Base-by-base conservation (phyloP, 2,113 vertebrate species). In the Pontoporia blainvillei region DNA sequence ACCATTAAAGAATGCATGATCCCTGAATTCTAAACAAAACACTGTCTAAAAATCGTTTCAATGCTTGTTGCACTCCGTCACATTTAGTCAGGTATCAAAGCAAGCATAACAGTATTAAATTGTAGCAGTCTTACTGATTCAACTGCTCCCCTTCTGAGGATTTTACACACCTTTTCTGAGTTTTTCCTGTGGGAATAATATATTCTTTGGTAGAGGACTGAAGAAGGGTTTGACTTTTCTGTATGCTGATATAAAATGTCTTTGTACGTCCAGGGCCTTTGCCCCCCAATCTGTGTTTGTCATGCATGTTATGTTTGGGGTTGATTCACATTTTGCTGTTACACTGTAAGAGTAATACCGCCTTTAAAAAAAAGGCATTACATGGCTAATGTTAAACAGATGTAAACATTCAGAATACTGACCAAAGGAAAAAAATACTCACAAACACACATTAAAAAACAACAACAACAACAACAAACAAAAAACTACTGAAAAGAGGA, bases 21-120 rank as follows among this genome's bases (percentile, higher is more conserved):
- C 99, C 99, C 99, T 99, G 99, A 99, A 98, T 99, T 99, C 98
- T 98, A 99, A 99, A 99, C 97, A 98, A 99, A 99, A 99, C 98
- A 98, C 98, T 98, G 98, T 98, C 98, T 98, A 98, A 98, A 98
- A 98, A 59, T 39, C 92, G 96, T 97, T 98, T 98, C 97, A 98
- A 98, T 95, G 97, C 96, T 98, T 97, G 96, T 98, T 97, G 96
- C 97, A 98, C 96, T 98, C 97, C 97, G 98, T 98, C 98, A 97
- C 85, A 94, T 98, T 98, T 97, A 96, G 97, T 97, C 95, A 98
- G 98, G 98, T 98, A 98, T 98, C 96, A 97, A 98, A 98, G 98
- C 97, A 97, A 98, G 98, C 97, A 89, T 97, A 98, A 98, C 94
- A 98, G 97, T 98, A 98, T 96, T 90, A 71, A 97, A 98, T 97